Evolutionary conservation across 2,113 vertebrate genomes (phyloP).

Genomic region (Sapajus apella): DNA sequence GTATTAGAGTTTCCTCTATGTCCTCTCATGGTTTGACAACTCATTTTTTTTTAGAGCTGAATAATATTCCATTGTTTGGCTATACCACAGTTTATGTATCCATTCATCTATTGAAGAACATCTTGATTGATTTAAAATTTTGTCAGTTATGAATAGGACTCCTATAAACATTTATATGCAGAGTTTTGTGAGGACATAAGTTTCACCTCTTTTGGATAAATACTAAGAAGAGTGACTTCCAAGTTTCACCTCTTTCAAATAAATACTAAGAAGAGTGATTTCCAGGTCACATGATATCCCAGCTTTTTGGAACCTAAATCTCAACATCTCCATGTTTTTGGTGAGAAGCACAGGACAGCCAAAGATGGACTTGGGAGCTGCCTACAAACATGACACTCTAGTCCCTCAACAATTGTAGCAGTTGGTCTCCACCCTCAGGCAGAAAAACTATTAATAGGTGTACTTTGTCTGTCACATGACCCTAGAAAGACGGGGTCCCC

Average conservation of each 20-base stretch:
- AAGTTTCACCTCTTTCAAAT: background rate
- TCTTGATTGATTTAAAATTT: background rate
- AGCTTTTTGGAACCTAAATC: background rate
- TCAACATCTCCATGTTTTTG: background rate
- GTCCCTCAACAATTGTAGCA: background rate
- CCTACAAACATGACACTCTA: background rate
- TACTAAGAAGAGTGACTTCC: background rate
- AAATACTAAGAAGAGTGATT: background rate
- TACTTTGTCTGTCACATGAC: rapidly evolving
- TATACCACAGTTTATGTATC: background rate
- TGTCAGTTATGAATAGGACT: background rate
- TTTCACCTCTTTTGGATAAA: background rate
- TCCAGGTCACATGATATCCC: background rate
- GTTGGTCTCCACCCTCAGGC: background rate
- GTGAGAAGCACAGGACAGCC: constrained; percentile 60
- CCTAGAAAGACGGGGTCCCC: background rate
- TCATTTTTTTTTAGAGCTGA: background rate
- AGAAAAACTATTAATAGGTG: constrained; percentile 63
- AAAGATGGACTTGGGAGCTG: background rate
- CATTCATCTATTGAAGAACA: background rate
- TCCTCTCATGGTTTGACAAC: background rate
- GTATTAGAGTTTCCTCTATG: background rate
- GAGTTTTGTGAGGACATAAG: background rate
- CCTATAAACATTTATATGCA: background rate
- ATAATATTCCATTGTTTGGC: background rate